Base-by-base conservation (phyloP, 2,113 vertebrate genomes). In the Etia nguti region DNA sequence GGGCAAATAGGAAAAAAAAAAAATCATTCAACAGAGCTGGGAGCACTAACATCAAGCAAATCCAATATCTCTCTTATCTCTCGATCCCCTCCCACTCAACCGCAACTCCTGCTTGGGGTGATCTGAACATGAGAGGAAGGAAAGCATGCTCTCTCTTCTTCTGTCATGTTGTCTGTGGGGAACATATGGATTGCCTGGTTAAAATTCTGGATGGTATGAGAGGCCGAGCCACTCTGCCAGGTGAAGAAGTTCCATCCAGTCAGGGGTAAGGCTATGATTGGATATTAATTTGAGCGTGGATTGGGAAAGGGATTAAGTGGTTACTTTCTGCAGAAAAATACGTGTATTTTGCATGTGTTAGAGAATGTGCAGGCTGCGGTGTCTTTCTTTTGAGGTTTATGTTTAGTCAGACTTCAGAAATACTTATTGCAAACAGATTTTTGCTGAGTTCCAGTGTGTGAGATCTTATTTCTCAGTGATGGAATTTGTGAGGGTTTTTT, bases 31-130 rank as follows among this genome's bases (percentile, higher is more conserved):
- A 73, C 87, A 77, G 81, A 90, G 92, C 94, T 92, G 26, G 34
- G 85, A 92, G 92, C 87, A 77, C 86, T 81, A 90, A 86, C 90
- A 89, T 91, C 6, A n/a, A 85, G 85, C 89, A 94, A 96, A 95
- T 95, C 94, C 92, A 94, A 92, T 94, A 93, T 86, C 92, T 92
- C 92, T 92, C 91, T 91, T 92, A 93, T 95, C 95, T 94, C 89
- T 81, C 88, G 20, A 88, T 95, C 94, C 94, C 95, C 95, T 90
- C 94, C 97, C 96, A 96, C 90, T 93, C 97, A 92, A 95, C 97
- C 96, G 95, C 96, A 96, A 95, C 96, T 96, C 94, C 94, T 95
- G 90, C 96, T 96, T 89, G 3, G 92, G 95, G 88, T 96, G 89
- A 68, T 91, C 68, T 86, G 77, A 94, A 90, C 91, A 91, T 82